Evolutionary conservation across 2,113 vertebrate species (phyloP).

Genomic region (Pangasianodon hypophthalmus): DNA sequence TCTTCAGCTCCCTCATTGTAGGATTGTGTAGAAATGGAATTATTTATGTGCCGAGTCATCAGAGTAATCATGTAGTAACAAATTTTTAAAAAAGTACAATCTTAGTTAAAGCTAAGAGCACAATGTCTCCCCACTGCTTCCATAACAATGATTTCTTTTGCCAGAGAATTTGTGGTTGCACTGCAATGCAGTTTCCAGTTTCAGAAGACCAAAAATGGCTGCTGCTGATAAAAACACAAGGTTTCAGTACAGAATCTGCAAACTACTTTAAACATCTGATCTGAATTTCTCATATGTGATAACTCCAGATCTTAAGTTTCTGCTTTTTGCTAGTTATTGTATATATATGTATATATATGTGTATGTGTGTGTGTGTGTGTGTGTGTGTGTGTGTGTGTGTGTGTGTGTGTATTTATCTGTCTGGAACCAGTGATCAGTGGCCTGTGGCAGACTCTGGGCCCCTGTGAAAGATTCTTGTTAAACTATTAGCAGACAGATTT

Average conservation of each 20-base stretch:
- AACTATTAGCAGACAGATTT: constrained; percentile 61
- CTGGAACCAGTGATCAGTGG: constrained; percentile 24
- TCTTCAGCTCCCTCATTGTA: neutral
- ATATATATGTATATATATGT: neutral
- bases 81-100: constrained; percentile 40
- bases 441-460: constrained; percentile 34
- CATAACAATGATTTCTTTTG: constrained; percentile 38
- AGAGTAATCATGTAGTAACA: constrained; percentile 33
- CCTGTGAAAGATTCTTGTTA: constrained; percentile 55
- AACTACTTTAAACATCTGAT: neutral
- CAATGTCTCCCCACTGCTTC: constrained; percentile 30
- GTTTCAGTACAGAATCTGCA: constrained; percentile 29
- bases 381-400: neutral
- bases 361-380: neutral
- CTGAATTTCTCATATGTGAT: neutral
- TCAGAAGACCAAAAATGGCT: constrained; percentile 14
- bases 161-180: constrained; percentile 44
- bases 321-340: neutral
- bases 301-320: neutral
- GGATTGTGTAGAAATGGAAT: constrained; percentile 32
- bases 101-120: constrained; percentile 34
- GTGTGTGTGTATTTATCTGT: neutral
- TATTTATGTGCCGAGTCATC: neutral
- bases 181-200: constrained; percentile 46
- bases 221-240: constrained; percentile 8